These are phyloP conservation scores for Caenorhabditis angaria DNA, from an alignment of 2,888 invertebrate species.

Conservation along the genomic window DNA sequence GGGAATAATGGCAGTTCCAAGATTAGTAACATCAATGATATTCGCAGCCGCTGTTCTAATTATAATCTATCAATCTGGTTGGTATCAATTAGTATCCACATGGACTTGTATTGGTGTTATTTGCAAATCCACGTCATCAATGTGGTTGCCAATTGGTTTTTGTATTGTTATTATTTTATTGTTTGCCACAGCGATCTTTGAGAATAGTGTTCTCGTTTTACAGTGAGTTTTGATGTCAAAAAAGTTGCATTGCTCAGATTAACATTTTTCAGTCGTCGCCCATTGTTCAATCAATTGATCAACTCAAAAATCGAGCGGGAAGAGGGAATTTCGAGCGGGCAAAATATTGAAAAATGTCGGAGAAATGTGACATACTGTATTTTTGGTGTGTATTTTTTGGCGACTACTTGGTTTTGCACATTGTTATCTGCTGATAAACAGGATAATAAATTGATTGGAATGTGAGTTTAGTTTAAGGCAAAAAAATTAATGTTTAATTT, in stretches of 20 bases:
- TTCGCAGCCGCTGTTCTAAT: conserved; percentile 14
- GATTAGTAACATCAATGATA: conserved; percentile 15
- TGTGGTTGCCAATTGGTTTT: conserved; percentile 26
- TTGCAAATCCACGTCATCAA: conserved; percentile 28
- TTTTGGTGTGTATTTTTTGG: conserved; percentile 13
- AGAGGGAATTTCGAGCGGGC: conserved; percentile 27
- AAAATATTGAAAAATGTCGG: conserved; percentile 37
- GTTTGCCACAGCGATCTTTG: conserved; percentile 26
- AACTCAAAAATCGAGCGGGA: conserved; percentile 20
- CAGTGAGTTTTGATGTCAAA: conserved; percentile 10
- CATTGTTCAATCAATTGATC: conserved; percentile 24
- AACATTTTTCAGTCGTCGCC: conserved; percentile 27
- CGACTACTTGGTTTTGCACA: conserved; percentile 15
- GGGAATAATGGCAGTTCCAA: conserved; percentile 23
- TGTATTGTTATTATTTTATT: conserved; percentile 18
- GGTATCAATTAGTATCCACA: conserved; percentile 31
- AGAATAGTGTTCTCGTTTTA: conserved; percentile 24
- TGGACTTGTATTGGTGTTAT: conserved; percentile 42
- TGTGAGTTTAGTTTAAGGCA: too few relatives aligned
- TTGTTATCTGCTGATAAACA: conserved; percentile 27
- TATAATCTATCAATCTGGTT: conserved; percentile 27
- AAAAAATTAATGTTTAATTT: too few relatives aligned
- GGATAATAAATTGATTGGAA: conserved; percentile 16
- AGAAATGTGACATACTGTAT: conserved; percentile 25
- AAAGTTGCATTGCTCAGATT: background rate